Base-by-base conservation (phyloP, 2,113 vertebrate genomes). In the Cheirogaleus medius region DNA sequence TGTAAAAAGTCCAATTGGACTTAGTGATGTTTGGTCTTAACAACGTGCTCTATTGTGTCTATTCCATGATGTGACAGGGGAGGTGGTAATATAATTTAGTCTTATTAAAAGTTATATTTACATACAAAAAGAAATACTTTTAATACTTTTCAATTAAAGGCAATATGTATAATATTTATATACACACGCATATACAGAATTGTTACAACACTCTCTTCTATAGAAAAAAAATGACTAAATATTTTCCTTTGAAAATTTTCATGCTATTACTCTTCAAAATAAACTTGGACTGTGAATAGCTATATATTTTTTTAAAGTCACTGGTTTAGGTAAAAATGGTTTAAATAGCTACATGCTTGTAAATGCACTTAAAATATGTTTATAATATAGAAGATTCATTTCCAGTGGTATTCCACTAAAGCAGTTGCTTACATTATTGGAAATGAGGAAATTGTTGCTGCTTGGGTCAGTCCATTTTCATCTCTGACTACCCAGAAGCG, bases 341-440 rank as follows among this genome's bases (percentile, higher is more conserved):
- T 95, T 93, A 86, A 90, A 95, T 83, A 91, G 71, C 34, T 82
- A 85, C 89, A 95, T 95, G 92, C 80, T 87, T 90, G 66, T 69
- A 95, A 92, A 91, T 92, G 80, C 73, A 95, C 93, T 97, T 95
- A 96, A 42, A 69, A 92, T 96, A 87, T 97, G 91, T 97, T 98
- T 92, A 90, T 95, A 92, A 96, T 85, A 78, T 64, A 95, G 76
- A 97, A 93, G 84, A 85, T 68, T 96, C 84, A 84, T 97, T 97
- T 97, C 76, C 81, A 97, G 64, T 64, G 93, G 52, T 66, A 78
- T 92, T 85, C 58, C 60, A 73, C 64, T 63, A 82, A 89, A 90
- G 84, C 96, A 90, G 76, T 97, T 95, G 93, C 97, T 98, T 97
- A 96, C 96, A 96, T 92, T 96, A 64, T 92, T 97, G 84, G 80